These are phyloP conservation scores for Rhagonycha fulva DNA, from an alignment of 2,888 invertebrate species.

Conservation along the genomic window DNA sequence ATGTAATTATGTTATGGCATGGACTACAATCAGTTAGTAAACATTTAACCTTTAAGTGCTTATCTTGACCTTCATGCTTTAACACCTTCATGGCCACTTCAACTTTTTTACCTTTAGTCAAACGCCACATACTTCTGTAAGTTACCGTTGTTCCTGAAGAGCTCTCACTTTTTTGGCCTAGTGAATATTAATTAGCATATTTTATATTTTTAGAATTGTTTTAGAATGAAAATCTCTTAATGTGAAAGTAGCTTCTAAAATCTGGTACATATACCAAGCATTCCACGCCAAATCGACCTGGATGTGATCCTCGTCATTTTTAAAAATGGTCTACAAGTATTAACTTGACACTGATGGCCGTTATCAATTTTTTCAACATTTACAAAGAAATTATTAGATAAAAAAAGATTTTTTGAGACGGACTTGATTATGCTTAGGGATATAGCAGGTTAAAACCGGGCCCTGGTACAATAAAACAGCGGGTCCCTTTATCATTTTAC, in stretches of 20 bases:
- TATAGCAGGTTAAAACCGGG: too few relatives aligned
- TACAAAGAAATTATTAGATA: too few relatives aligned
- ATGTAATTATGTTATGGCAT: not conserved
- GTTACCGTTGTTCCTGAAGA: constrained; percentile 68
- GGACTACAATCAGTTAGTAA: not conserved
- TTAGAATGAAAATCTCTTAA: not conserved
- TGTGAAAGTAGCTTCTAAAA: not conserved
- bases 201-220: not conserved
- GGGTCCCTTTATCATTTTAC: too few relatives aligned
- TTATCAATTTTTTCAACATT: too few relatives aligned
- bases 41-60: constrained; percentile 62
- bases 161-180: constrained; percentile 65
- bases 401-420: too few relatives aligned
- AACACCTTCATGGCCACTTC: constrained; percentile 81
- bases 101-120: constrained; percentile 74
- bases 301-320: too few relatives aligned
- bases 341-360: too few relatives aligned
- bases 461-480: too few relatives aligned
- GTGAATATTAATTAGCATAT: not conserved
- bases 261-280: not conserved
- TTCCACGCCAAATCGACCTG: too few relatives aligned
- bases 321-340: too few relatives aligned
- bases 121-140: constrained; percentile 78
- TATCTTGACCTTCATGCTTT: constrained; percentile 66
- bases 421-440: too few relatives aligned